These are phyloP conservation scores for Synergus laeviventris DNA, from an alignment of 2,888 invertebrate genomes.

Conservation along the genomic window DNA sequence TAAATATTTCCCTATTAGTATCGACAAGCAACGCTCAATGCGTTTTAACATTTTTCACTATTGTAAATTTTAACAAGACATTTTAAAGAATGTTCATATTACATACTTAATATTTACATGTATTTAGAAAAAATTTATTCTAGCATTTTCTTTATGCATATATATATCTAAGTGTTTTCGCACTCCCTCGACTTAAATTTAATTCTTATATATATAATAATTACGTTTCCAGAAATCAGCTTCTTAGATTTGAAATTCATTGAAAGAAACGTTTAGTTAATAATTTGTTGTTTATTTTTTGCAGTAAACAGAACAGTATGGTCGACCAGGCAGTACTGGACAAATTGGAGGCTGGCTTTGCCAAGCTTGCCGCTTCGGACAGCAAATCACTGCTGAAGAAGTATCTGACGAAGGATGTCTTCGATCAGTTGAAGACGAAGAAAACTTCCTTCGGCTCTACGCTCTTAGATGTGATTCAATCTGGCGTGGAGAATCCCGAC, in stretches of 20 bases:
- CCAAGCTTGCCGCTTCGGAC: slow-evolving; percentile 91
- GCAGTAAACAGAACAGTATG: slow-evolving; percentile 86
- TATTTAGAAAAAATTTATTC: no score
- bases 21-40: no score
- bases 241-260: background rate
- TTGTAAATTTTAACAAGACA: no score
- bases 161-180: no score
- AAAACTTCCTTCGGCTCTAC: slow-evolving; percentile 96
- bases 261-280: background rate
- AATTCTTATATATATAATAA: background rate
- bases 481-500: slow-evolving; percentile 96
- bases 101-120: no score
- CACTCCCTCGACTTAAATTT: no score
- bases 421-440: slow-evolving; percentile 93
- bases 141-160: no score
- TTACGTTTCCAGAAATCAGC: background rate
- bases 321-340: slow-evolving; percentile 94
- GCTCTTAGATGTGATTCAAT: slow-evolving; percentile 95
- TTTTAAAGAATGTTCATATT: no score
- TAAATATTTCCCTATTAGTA: no score
- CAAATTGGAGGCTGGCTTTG: slow-evolving; percentile 93
- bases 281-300: slow-evolving; percentile 65
- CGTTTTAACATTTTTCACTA: no score
- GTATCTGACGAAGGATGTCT: slow-evolving; percentile 92
- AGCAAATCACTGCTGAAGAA: slow-evolving; percentile 98